Percentiles rank a stretch among this genome's conserved stretches.
phyloP scores from a whole-genome alignment of 2,888 invertebrate species.

The Stomorhina lunata region DNA sequence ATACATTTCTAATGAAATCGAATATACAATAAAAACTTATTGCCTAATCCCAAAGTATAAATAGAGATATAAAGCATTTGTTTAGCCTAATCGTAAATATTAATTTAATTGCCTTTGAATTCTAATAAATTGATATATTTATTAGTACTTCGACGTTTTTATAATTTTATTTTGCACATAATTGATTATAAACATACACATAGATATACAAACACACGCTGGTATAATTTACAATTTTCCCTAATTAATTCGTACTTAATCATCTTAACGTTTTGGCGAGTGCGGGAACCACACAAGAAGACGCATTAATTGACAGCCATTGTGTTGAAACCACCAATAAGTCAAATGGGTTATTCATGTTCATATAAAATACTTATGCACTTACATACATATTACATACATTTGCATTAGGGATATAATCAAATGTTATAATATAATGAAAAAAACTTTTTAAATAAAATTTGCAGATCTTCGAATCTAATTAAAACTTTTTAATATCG shows the following conservation, averaged over 20 bases:
- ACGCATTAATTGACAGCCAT: constrained; percentile 5
- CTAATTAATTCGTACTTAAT: constrained; percentile 38
- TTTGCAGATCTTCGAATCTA: too few relatives aligned
- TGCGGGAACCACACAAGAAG: background rate
- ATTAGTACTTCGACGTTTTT: background rate
- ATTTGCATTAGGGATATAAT: too few relatives aligned
- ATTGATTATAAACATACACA: background rate
- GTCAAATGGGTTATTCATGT: background rate
- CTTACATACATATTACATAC: background rate
- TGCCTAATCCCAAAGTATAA: too few relatives aligned
- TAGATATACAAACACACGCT: background rate
- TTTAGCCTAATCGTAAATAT: too few relatives aligned
- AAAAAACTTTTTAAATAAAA: too few relatives aligned
- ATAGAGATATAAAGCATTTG: too few relatives aligned
- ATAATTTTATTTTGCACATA: background rate
- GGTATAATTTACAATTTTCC: background rate
- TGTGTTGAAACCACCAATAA: background rate
- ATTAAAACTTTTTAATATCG: too few relatives aligned
- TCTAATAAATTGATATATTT: background rate
- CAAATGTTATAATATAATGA: too few relatives aligned
- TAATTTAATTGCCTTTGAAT: too few relatives aligned
- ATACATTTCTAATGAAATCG: too few relatives aligned
- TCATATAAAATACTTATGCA: background rate
- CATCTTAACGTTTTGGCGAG: background rate
- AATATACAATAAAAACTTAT: too few relatives aligned